These are phyloP conservation scores for Sebastes trivittatus DNA, from an alignment of 2,797 vertebrate species.

Conservation along the genomic window DNA sequence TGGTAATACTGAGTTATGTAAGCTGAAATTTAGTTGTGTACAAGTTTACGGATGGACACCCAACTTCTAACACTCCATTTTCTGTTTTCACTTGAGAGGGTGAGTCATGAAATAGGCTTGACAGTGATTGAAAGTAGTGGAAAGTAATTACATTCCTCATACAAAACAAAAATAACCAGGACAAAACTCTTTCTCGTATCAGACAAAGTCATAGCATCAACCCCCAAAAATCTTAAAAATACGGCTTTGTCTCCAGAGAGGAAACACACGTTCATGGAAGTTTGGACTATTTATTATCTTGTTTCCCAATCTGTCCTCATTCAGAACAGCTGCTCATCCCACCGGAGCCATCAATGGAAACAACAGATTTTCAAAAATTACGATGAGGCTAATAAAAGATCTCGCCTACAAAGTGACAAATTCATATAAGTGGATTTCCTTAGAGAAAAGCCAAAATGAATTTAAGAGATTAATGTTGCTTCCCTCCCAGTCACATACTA, in stretches of 20 bases:
- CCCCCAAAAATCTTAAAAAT: conserved; percentile 15
- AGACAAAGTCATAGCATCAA: background rate
- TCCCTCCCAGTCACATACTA: background rate
- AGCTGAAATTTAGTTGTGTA: background rate
- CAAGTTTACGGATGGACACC: background rate
- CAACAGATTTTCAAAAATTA: conserved; percentile 28
- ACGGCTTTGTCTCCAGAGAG: conserved; percentile 16
- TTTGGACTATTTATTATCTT: conserved; percentile 30
- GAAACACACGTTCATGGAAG: conserved; percentile 14
- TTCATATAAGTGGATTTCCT: background rate
- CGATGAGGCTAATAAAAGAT: conserved; percentile 25
- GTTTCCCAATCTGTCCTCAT: conserved; percentile 39
- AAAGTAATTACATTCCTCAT: background rate
- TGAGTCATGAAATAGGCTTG: background rate
- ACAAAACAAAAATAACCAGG: conserved; percentile 1
- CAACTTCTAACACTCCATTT: background rate
- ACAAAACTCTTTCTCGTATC: background rate
- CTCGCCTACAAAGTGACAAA: background rate
- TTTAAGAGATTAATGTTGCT: background rate
- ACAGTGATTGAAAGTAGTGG: background rate
- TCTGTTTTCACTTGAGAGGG: background rate
- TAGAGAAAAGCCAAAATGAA: background rate
- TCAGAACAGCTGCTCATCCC: conserved; percentile 21
- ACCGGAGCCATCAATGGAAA: conserved; percentile 33
- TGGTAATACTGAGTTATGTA: background rate